phyloP scores from a whole-genome alignment of 2,113 vertebrate species.

The Strigops habroptila region DNA sequence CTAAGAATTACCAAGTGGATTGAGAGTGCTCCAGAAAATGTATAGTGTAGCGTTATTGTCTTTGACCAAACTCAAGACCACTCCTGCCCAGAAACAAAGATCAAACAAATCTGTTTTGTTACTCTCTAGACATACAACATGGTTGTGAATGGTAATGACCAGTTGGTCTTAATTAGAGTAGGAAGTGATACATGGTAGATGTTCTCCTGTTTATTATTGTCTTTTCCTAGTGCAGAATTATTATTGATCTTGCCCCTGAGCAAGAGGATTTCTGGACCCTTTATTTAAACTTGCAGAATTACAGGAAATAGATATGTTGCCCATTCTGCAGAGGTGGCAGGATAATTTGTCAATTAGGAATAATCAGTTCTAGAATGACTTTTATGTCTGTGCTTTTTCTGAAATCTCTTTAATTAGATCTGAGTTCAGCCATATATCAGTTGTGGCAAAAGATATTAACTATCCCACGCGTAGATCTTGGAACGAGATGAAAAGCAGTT shows the following conservation, averaged over 20 bases:
- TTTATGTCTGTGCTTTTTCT: conserved; percentile 61
- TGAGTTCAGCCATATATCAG: conserved; percentile 34
- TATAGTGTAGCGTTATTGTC: not conserved
- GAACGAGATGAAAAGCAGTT: conserved; percentile 2
- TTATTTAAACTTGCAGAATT: conserved; percentile 55
- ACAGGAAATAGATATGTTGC: conserved; percentile 56
- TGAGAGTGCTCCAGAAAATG: not conserved
- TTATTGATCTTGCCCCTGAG: conserved; percentile 34
- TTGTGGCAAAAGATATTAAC: conserved; percentile 50
- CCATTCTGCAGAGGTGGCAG: conserved; percentile 37
- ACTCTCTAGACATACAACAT: not conserved
- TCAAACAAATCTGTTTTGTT: not conserved
- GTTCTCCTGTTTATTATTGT: not conserved
- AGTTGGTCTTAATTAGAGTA: not conserved
- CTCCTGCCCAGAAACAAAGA: not conserved
- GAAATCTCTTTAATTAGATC: conserved; percentile 62
- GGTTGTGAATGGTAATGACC: not conserved
- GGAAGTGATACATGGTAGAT: not conserved
- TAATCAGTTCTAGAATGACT: conserved; percentile 49
- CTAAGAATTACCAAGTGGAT: not conserved
- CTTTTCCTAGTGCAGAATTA: not conserved
- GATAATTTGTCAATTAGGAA: conserved; percentile 67
- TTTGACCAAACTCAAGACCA: not conserved
- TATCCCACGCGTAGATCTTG: not conserved
- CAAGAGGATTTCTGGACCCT: conserved; percentile 16